Base-by-base conservation (phyloP, 92 coral and sea anemone genomes). In the Umimayanthus kanabou region DNA sequence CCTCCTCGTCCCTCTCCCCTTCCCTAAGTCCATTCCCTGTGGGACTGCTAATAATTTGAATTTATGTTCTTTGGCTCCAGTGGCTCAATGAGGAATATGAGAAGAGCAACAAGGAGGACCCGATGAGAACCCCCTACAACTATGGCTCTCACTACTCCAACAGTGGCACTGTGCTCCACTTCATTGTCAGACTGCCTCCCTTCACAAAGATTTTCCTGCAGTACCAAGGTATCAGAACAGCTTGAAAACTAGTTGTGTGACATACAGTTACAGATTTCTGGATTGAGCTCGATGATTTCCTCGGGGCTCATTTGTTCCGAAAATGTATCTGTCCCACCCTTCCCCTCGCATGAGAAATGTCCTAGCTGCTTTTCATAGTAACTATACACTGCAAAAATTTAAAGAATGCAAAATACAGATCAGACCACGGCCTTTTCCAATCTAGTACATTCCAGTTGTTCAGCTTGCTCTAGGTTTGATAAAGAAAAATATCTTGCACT, bases 161-260 rank as follows among this genome's bases (percentile, higher is more conserved):
- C 95, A 96, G 98, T 87, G 98, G 98, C 25, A 96, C 98, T n/a
- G 98, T 96, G 26, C 88, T 96, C 7, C 98, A 96, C 89, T 96
- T 96, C 55, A 92, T 95, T 3, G 98, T 96, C 28, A 86, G 98
- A 30, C 95, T 96, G 16, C 96, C 98, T 18, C 98, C 98, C 20
- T 96, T 95, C 81, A 96, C 98, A 37, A 95, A 95, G 91, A 96
- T 96, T 93, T 95, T 96, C 81, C 87, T 95, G 5, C 95, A 95
- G 23, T 96, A 96, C 76, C 98, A 96, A 92, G 98, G 98, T 92
- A 85, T 50, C 57, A 50, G 57, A 9, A 50, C 9, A 50, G 2
- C 57, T 50, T 50, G 2, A 9, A 50, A 50, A 33, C 10, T 50
- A 50, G 15, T 11, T 50, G 0, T 50, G 14, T 50, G 57, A 50